These are phyloP conservation scores for Steromphala cineraria DNA, from an alignment of 2,888 invertebrate genomes.

Conservation along the genomic window DNA sequence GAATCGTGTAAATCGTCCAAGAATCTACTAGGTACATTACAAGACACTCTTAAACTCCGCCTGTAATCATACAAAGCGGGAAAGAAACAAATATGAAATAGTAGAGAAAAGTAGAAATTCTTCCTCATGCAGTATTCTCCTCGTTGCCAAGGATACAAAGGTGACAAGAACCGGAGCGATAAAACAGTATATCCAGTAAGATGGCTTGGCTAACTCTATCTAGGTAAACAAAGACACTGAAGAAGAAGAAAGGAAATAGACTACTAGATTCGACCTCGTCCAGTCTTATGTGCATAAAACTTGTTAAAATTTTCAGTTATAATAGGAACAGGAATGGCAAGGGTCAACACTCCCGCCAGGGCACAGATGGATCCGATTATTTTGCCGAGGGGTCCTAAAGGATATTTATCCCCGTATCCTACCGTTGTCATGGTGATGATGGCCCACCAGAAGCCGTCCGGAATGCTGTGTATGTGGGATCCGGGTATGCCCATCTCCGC, in stretches of 20 bases:
- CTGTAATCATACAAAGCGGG: slow-evolving; percentile 3
- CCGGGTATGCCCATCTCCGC: slow-evolving; percentile 75
- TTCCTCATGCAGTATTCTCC: not conserved
- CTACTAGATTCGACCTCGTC: slow-evolving; percentile 47
- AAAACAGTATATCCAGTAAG: slow-evolving; percentile 13
- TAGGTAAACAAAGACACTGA: not conserved
- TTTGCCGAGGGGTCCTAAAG: slow-evolving; percentile 72
- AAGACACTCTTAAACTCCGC: not conserved
- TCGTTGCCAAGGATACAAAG: slow-evolving; percentile 7
- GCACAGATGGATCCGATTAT: slow-evolving; percentile 73
- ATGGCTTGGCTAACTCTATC: not conserved
- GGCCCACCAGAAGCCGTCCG: slow-evolving; percentile 76
- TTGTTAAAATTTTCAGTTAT: slow-evolving; percentile 75
- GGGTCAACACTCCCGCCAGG: slow-evolving; percentile 72
- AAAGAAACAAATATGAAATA: not conserved
- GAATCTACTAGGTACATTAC: not conserved
- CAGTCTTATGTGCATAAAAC: slow-evolving; percentile 74
- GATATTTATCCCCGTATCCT: slow-evolving; percentile 75
- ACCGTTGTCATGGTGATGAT: slow-evolving; percentile 75
- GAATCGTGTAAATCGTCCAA: slow-evolving; percentile 14
- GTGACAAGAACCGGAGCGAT: not conserved
- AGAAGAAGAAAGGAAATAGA: not conserved
- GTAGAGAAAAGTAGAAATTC: not conserved
- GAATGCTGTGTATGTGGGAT: slow-evolving; percentile 74
- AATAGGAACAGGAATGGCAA: slow-evolving; percentile 74